Base-by-base conservation (phyloP, 2,888 invertebrate species). In the Ophion costatus region DNA sequence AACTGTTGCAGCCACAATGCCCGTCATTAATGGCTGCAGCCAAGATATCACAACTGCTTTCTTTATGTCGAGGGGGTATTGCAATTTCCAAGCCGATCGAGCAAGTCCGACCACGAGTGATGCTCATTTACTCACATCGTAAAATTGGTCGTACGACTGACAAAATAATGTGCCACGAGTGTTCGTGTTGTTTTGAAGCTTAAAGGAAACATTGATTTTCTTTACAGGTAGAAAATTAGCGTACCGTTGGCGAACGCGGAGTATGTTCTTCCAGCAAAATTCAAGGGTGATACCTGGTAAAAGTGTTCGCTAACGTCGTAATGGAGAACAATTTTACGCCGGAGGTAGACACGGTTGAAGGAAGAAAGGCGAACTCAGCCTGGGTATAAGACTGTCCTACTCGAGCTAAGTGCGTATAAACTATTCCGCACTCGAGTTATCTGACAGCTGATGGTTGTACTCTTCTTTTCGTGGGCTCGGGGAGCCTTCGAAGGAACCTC, bases 341-440 rank as follows among this genome's bases (percentile, higher is more conserved):
- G 56, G 29, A 22, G 22, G 51, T 71, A 57, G 45, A 20, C 61
- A 74, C 22, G 22, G n/a, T 57, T 63, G 20, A 20, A 73, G 61
- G 7, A 69, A 51, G 4, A 14, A 17, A 51, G 51, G 51, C 17
- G 17, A 51, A 51, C 17, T 5, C 51, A 51, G 51, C 51, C 14
- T 51, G 17, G 51, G 17, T 51, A 14, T 51, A 22, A n/a, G 64
- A 75, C 56, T 78, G 73, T 67, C 59, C 81, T 82, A 74, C 69
- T 57, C 33, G 69, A 80, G 76, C 83, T 85, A 66, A 83, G 63
- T 38, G 63, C 56, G 78, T 80, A 85, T 87, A 67, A 83, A 83
- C 80, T 83, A 85, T 87, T 84, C 84, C 85, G 73, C 82, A 85
- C 85, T 78, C 80, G 71, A 85, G 80, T 86, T 82, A 83, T 82